phyloP scores from a whole-genome alignment of 2,888 invertebrate genomes.

The Bunonema sp. region DNA sequence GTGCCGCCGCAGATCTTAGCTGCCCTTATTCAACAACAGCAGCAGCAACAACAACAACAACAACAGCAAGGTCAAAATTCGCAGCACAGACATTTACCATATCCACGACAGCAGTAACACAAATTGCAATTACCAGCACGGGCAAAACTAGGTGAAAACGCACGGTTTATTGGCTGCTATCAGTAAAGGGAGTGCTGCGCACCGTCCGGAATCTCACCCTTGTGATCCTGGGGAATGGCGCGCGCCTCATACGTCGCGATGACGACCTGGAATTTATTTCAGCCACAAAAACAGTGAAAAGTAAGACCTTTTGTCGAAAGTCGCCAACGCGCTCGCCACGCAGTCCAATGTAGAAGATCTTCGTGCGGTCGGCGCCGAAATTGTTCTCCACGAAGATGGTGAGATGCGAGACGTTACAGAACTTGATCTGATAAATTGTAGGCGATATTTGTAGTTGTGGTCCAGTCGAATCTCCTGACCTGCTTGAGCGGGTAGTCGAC shows the following conservation, averaged over 20 bases:
- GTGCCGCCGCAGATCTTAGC: no score
- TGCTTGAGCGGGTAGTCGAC: conserved; percentile 33
- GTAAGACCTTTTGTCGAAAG: conserved; percentile 17
- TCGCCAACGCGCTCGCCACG: conserved; percentile 65
- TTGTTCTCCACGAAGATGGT: conserved; percentile 52
- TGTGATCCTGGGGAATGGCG: conserved; percentile 38
- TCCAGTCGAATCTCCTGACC: conserved; percentile 71
- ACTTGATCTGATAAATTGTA: conserved; percentile 57
- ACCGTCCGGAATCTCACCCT: conserved; percentile 33
- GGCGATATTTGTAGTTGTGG: conserved; percentile 54
- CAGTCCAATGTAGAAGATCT: conserved; percentile 72
- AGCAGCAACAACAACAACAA: no score
- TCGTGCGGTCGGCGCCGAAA: conserved; percentile 66
- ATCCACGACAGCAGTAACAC: no score
- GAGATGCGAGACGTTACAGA: conserved; percentile 73
- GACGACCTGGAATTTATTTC: conserved; percentile 17
- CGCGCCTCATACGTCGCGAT: conserved; percentile 41
- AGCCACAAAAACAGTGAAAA: neutral
- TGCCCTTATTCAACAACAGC: no score
- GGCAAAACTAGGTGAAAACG: no score
- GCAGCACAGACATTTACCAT: no score
- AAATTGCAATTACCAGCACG: no score
- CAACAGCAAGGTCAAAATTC: no score
- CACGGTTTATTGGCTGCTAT: no score
- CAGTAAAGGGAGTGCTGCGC: no score